Percentiles rank a stretch among this genome's conserved stretches.
phyloP scores from a whole-genome alignment of 2,888 invertebrate genomes.

The Papilio elwesi region DNA sequence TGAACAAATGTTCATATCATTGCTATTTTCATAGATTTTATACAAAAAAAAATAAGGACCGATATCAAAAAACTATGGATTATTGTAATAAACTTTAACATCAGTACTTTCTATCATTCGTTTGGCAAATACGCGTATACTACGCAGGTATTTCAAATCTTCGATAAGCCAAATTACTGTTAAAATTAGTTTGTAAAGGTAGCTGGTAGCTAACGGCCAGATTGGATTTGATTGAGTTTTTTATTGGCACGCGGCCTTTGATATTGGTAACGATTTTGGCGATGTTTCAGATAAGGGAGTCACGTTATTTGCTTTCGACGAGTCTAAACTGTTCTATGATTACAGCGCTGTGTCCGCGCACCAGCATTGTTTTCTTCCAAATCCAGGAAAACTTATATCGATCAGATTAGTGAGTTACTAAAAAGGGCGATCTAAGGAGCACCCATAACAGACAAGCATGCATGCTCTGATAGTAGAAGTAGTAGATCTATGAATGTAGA shows the following conservation, averaged over 20 bases:
- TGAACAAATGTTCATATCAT: too few relatives aligned
- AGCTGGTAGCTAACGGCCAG: neutral
- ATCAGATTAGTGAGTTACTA: too few relatives aligned
- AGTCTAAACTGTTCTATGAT: neutral
- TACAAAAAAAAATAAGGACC: too few relatives aligned
- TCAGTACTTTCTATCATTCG: neutral
- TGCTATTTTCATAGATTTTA: too few relatives aligned
- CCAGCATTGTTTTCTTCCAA: neutral
- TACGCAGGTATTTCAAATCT: neutral
- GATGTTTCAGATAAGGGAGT: slow-evolving; percentile 29
- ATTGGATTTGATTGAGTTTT: slow-evolving; percentile 7
- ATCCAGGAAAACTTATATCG: too few relatives aligned
- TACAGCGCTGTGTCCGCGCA: too few relatives aligned
- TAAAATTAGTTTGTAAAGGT: neutral
- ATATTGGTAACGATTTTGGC: slow-evolving; percentile 28
- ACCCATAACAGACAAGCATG: too few relatives aligned
- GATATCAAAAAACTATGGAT: too few relatives aligned
- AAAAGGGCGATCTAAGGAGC: too few relatives aligned
- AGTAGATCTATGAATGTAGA: too few relatives aligned
- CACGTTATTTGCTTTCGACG: neutral
- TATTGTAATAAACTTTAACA: too few relatives aligned
- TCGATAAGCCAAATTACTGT: neutral
- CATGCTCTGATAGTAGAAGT: too few relatives aligned
- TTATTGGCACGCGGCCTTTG: slow-evolving; percentile 17
- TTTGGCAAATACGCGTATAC: slow-evolving; percentile 3